Evolutionary conservation across 2,888 invertebrate genomes (phyloP).

Genomic region (Rhorus exstirpatorius): DNA sequence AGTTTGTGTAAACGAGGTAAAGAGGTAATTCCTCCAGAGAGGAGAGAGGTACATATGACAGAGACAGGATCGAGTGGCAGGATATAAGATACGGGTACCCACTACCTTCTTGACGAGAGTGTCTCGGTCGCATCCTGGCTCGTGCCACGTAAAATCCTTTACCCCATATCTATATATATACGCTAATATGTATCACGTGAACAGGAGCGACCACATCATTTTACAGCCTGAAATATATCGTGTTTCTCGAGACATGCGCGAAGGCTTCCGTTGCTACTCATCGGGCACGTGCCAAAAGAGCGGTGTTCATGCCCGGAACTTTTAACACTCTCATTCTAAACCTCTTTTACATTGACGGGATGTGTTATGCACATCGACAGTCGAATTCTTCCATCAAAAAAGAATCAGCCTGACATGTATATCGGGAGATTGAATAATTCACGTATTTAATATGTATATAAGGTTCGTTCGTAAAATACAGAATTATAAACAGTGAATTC

Average conservation of each 20-base stretch:
- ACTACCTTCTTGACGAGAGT: slow-evolving; percentile 35
- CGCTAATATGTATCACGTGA: slow-evolving; percentile 33
- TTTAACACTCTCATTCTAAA: background rate
- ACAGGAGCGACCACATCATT: slow-evolving; percentile 71
- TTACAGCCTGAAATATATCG: slow-evolving; percentile 74
- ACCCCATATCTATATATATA: slow-evolving; percentile 65
- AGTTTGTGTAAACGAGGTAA: background rate
- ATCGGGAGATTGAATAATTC: too few species aligned
- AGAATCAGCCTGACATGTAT: background rate
- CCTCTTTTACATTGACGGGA: slow-evolving; percentile 15
- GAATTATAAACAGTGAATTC: too few species aligned
- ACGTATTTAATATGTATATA: background rate
- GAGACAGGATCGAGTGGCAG: slow-evolving; percentile 55
- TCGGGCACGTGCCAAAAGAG: slow-evolving; percentile 72
- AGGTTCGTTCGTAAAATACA: too few species aligned
- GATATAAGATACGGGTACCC: slow-evolving; percentile 59
- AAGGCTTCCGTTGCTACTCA: slow-evolving; percentile 68
- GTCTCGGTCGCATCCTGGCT: slow-evolving; percentile 76
- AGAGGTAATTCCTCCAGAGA: background rate
- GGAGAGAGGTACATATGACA: background rate
- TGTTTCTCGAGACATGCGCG: slow-evolving; percentile 71
- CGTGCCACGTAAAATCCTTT: slow-evolving; percentile 76
- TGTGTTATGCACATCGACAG: background rate
- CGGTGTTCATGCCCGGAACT: slow-evolving; percentile 63
- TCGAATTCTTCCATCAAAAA: background rate